A percentile compares a stretch with the other conserved stretches of the same genome.
Evolutionary conservation across 2,797 vertebrate species (phyloP).

Genomic region (Tympanoctomys barrerae): DNA sequence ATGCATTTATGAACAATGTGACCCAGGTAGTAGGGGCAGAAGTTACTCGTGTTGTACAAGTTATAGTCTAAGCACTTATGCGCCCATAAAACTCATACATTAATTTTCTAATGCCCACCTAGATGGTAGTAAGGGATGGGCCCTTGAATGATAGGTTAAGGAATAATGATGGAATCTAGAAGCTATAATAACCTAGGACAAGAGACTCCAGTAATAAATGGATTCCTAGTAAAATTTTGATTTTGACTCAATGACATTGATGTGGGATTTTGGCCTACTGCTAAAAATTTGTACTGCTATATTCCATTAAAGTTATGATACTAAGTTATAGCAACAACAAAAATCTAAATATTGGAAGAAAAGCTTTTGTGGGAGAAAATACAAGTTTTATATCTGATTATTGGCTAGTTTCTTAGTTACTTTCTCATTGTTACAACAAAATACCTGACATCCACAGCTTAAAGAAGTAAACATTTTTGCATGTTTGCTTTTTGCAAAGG

Average conservation of each 20-base stretch:
- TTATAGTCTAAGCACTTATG: not conserved
- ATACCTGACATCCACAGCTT: not conserved
- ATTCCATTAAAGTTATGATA: not conserved
- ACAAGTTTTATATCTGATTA: not conserved
- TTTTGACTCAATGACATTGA: not conserved
- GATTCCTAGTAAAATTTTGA: not conserved
- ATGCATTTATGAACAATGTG: not conserved
- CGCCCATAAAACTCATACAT: accelerated
- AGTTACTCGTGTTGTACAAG: not conserved
- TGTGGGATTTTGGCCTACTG: not conserved
- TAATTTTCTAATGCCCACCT: not conserved
- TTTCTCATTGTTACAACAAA: not conserved
- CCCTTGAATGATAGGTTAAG: not conserved
- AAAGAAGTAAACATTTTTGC: not conserved
- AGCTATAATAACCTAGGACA: not conserved
- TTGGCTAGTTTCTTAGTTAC: not conserved
- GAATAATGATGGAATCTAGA: not conserved
- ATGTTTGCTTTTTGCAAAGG: no score
- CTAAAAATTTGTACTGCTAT: not conserved
- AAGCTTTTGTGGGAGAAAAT: not conserved
- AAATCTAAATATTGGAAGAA: not conserved
- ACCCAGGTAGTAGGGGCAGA: not conserved
- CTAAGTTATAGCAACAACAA: not conserved
- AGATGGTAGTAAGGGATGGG: not conserved
- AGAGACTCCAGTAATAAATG: not conserved